These are phyloP conservation scores for Rhyzopertha dominica DNA, from an alignment of 1,140 invertebrate species.

Conservation along the genomic window DNA sequence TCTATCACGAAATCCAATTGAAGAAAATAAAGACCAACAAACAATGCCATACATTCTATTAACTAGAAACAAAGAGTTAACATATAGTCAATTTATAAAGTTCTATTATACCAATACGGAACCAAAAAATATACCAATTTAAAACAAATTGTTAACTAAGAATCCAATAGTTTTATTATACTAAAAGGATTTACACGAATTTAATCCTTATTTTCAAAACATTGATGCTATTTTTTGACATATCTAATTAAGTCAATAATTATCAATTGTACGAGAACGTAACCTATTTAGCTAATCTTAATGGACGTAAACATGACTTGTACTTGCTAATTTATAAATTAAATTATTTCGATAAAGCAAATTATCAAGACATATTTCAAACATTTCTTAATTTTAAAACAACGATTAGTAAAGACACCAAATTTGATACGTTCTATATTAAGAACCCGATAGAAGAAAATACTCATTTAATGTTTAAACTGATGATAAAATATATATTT, in stretches of 20 bases:
- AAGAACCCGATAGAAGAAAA: not conserved
- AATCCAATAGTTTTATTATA: constrained; percentile 1
- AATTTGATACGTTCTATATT: too few relatives aligned
- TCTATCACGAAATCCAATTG: constrained; percentile 16
- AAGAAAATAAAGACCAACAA: too few relatives aligned
- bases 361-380: too few relatives aligned
- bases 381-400: too few relatives aligned
- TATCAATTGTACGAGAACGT: not conserved
- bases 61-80: not conserved
- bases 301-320: not conserved
- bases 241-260: constrained; percentile 3
- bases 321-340: too few relatives aligned
- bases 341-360: too few relatives aligned
- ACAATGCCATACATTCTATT: too few relatives aligned
- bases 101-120: not conserved
- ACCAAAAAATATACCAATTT: not conserved
- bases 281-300: too few relatives aligned
- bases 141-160: not conserved
- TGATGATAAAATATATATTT: not conserved
- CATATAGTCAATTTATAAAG: constrained; percentile 1
- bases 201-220: not conserved
- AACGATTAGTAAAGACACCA: too few relatives aligned
- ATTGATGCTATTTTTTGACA: not conserved
- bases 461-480: constrained; percentile 3
- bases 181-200: constrained; percentile 2